A percentile compares a stretch with the other conserved stretches of the same genome.
These are phyloP conservation scores for Drosophila sp. DNA, from an alignment of 1,140 invertebrate species.

Conservation along the genomic window DNA sequence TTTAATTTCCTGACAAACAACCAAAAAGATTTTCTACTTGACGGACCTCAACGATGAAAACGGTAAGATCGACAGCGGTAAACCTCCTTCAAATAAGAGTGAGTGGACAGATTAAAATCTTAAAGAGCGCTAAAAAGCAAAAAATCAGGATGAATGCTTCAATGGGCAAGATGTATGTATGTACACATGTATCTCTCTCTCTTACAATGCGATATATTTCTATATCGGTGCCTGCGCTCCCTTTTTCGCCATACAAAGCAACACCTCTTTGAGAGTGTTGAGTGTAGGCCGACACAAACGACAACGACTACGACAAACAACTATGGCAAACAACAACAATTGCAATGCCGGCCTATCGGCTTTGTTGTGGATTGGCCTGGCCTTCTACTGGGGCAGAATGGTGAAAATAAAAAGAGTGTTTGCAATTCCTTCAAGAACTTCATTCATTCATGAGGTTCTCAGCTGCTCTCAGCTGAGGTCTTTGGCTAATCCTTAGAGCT, in stretches of 20 bases:
- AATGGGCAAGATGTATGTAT: slow-evolving; percentile 33
- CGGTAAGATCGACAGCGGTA: slow-evolving; percentile 54
- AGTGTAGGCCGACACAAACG: slow-evolving; percentile 40
- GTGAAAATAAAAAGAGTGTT: slow-evolving; percentile 17
- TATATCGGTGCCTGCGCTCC: slow-evolving; percentile 45
- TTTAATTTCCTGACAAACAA: slow-evolving; percentile 77
- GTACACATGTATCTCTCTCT: slow-evolving; percentile 33
- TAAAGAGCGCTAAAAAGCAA: slow-evolving; percentile 75
- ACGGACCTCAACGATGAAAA: slow-evolving; percentile 46
- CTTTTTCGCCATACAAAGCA: slow-evolving; percentile 52
- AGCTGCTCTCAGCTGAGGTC: slow-evolving; percentile 44
- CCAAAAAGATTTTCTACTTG: slow-evolving; percentile 76
- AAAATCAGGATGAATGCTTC: slow-evolving; percentile 39
- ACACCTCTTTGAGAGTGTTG: slow-evolving; percentile 69
- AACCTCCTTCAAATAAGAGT: slow-evolving; percentile 37
- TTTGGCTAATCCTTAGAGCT: slow-evolving; percentile 48
- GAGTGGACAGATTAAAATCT: slow-evolving; percentile 65
- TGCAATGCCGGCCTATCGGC: slow-evolving; percentile 29
- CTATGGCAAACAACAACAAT: slow-evolving; percentile 18
- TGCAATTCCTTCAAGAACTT: slow-evolving; percentile 50
- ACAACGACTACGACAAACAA: slow-evolving; percentile 1
- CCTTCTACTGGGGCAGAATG: slow-evolving; percentile 13
- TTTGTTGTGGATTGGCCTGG: slow-evolving; percentile 34
- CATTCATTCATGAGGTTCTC: slow-evolving; percentile 55
- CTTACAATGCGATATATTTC: slow-evolving; percentile 52